Base-by-base conservation (phyloP, 92 coral and sea anemone species). In the Paramuricea clavata region DNA sequence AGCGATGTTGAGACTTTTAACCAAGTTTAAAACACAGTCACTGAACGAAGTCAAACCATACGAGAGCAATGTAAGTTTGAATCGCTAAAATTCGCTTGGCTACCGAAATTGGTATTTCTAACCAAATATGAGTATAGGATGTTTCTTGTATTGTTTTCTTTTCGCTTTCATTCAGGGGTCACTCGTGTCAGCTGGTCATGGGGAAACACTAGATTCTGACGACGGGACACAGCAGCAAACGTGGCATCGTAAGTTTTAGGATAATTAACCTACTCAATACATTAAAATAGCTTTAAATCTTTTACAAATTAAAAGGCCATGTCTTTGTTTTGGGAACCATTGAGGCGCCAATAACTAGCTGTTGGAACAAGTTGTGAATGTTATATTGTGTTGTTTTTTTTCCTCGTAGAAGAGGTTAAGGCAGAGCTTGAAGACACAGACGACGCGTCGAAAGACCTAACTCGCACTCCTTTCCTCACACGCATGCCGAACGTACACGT, bases 41-140 rank as follows among this genome's bases (percentile, higher is more conserved):
- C 90, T 97, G 81, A 97, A 97, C 88, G 99, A 97, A 97, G 99
- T 97, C 83, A 94, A 88, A 69, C 99, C 99, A 7, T 97, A 89
- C 81, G 99, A 97, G 49, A 95, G 93, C 91, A 86, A 60, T 44
- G 76, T 22, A 39, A 62, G 74, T 27, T 64, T 50, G 39, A 39
- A 32, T 27, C 7, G 60, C 34, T 44, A n/a, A 65, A 33, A 36
- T n/a, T 76, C 34, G 72, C 54, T 76, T 81, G 12, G 60, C 41
- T 52, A n/a, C 82, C 68, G 27, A 76, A 50, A 31, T 34, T n/a
- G 47, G 67, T 28, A 23, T 16, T 76, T 74, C 23, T 23, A 28
- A 15, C 67, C 49, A 74, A 76, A 49, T 22, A 19, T 11, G 60
- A 30, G 27, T 12, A n/a, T n/a, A 22, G 67, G 39, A 25, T 12